phyloP scores from a whole-genome alignment of 2,113 vertebrate species.

The Epinephelus cyanopodus region DNA sequence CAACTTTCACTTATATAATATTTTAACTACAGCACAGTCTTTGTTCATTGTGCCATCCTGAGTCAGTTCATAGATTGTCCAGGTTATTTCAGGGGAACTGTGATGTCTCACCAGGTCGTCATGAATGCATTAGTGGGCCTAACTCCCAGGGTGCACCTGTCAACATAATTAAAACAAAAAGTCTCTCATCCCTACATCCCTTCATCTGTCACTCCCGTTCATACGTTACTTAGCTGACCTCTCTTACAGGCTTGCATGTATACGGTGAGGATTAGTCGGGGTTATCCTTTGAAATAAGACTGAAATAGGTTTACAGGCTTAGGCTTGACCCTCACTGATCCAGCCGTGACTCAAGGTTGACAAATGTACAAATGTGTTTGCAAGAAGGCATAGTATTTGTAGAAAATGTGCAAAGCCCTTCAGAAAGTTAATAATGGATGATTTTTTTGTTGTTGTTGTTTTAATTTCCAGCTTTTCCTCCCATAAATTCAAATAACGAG shows the following conservation, averaged over 20 bases:
- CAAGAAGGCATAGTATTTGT: not conserved
- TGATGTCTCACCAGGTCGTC: conserved; percentile 10
- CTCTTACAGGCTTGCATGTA: not conserved
- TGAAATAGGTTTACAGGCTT: conserved; percentile 63
- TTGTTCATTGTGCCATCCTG: not conserved
- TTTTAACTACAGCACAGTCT: not conserved
- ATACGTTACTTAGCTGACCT: not conserved
- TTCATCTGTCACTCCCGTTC: not conserved
- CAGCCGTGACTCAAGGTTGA: conserved; percentile 45
- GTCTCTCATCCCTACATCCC: not conserved
- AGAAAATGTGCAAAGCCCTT: not conserved
- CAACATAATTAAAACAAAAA: conserved; percentile 3
- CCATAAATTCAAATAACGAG: no score
- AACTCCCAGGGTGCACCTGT: conserved; percentile 15
- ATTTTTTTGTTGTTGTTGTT: no score
- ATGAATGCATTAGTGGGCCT: not conserved
- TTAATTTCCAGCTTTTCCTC: no score
- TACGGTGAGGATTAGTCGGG: conserved; percentile 47
- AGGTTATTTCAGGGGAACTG: not conserved
- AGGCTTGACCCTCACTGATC: conserved; percentile 52
- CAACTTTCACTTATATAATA: not conserved
- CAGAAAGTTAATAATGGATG: not conserved
- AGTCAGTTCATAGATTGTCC: not conserved
- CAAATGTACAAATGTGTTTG: not conserved
- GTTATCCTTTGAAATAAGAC: conserved; percentile 63